Evolutionary conservation across 2,113 vertebrate species (phyloP), one percentile per base, ranked within the genome.

Genomic region (Esox niger): DNA sequence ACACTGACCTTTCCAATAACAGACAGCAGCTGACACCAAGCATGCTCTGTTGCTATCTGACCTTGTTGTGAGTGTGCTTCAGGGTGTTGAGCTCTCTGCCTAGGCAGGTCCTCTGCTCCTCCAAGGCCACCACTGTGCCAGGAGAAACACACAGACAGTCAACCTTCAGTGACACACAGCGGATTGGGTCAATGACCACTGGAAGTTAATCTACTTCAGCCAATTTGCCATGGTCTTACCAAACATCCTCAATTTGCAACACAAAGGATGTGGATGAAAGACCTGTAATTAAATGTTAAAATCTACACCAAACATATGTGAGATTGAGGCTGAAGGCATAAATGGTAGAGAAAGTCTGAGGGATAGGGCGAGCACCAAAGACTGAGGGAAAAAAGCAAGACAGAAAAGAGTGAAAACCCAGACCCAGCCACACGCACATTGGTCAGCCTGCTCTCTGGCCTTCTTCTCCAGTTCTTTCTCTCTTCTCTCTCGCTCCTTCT

Each of bases 371-470:
- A 15, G 35, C 10, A 4, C 10, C 10, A 9, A 8, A 8, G 32
- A 8, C 1, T 4, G 32, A 2, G 2, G 2, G 9, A 3, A 33
- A 8, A 15, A 15, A 43, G 13, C 11, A 4, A 43, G 38, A 15
- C 11, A 43, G 38, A 4, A 17, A 43, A 15, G 11, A 4, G 17
- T 17, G 38, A 15, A 43, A 10, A 43, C 38, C 38, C 15, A 43
- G 57, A 7, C 13, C 68, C 26, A 27, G 23, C 35, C 32, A 74
- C 27, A 76, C 88, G 86, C 75, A 93, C 91, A 46, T 58, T 91
- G 91, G 80, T 93, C 91, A 6, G 91, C 91, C 74, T 91, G 91
- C 62, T 82, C 82, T 76, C 91, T 85, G 7, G 91, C 91, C 73
- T 91, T 92, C 61, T 84, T 91, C 80, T 93, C 91, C 10, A 93